Base-by-base conservation (phyloP, 2,797 vertebrate species). In the Myotis myotis region DNA sequence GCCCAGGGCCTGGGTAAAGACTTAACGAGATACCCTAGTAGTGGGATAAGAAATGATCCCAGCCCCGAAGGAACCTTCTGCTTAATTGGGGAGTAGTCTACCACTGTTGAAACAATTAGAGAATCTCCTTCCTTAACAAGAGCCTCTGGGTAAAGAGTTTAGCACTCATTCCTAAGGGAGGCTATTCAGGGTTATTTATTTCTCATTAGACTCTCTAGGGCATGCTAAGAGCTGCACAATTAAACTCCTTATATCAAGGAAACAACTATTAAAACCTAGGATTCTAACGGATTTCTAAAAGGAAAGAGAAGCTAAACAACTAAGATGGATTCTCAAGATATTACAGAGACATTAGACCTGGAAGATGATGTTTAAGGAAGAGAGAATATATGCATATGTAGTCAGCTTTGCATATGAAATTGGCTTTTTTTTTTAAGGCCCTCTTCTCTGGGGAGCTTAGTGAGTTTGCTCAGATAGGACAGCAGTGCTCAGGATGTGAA, bases 181-280 rank as follows among this genome's bases (percentile, higher is more conserved):
- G 25, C 87, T 95, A 66, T 75, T 97, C 81, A 93, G 74, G 91
- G 81, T 97, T 97, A 97, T 95, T 97, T 97, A 97, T 95, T 95
- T 95, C 91, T 97, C 95, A 92, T 96, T 86, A 87, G 86, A 60
- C 76, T 96, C 96, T 96, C 95, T 38, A 81, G 96, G 92, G 96
- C 89, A 93, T 94, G 89, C 90, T 97, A 96, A 93, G 89, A 96
- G 84, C 94, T 89, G 95, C 93, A 95, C 95, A 94, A 96, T 97
- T 97, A 97, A 96, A 95, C 87, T 95, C 84, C 41, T 94, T 83
- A 81, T 91, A 96, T 93, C 91, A 95, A 96, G 57, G 92, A 97
- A 90, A 88, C 78, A 95, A 94, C 93, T 78, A 91, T 91, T 94
- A 97, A 96, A 91, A 96, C 64, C 62, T 57, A 55, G 89, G 76